Conservation (phyloP, 1,140 invertebrate genomes). For the Drosophila fuyamai region DNA sequence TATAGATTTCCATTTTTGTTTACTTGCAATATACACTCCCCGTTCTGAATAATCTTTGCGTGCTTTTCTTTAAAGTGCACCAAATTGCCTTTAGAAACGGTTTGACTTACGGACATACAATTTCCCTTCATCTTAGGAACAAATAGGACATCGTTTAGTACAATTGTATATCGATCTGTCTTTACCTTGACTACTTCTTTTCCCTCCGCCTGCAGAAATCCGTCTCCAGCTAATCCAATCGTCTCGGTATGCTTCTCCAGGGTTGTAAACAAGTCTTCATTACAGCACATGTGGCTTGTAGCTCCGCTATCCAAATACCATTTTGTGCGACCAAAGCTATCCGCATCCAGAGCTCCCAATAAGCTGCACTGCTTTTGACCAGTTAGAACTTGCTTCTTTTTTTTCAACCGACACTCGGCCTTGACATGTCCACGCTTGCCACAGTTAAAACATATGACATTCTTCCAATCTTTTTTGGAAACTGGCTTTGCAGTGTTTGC, state of each 20-base stretch:
- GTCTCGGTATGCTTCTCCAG: too few relatives aligned
- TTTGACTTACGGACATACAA: slow-evolving; percentile 1
- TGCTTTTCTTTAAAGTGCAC: slow-evolving; percentile 1
- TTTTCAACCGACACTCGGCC: background rate
- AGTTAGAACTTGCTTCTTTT: background rate
- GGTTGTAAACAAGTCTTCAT: too few relatives aligned
- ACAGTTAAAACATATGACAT: too few relatives aligned
- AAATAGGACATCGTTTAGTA: background rate
- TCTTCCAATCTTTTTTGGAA: slow-evolving; percentile 1
- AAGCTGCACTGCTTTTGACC: slow-evolving; percentile 6
- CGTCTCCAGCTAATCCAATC: too few relatives aligned
- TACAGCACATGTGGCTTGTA: too few relatives aligned
- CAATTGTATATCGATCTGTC: background rate
- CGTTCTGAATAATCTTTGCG: background rate
- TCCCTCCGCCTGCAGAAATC: background rate
- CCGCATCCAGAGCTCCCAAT: background rate
- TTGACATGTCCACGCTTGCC: too few relatives aligned
- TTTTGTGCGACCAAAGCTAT: background rate
- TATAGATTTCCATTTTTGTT: background rate
- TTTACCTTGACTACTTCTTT: background rate
- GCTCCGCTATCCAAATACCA: too few relatives aligned
- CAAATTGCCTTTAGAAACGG: slow-evolving; percentile 1
- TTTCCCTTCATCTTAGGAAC: background rate
- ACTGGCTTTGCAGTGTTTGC: background rate
- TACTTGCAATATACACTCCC: background rate